Base-by-base conservation (phyloP, 2,888 invertebrate species). In the Oxycera nigricornis region DNA sequence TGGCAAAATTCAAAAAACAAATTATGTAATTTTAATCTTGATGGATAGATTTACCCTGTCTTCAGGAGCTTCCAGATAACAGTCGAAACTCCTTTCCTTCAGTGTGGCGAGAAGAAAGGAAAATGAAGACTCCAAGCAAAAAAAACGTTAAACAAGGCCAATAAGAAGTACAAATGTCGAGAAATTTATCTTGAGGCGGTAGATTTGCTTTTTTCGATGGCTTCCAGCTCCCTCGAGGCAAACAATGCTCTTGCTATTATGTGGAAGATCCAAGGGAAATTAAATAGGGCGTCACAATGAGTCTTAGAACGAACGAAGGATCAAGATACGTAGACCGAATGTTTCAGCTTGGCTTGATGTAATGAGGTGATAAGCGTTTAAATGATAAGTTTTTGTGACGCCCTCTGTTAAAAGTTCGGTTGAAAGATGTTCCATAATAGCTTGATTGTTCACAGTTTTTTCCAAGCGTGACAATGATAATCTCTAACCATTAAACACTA, bases 21-120 rank as follows among this genome's bases (percentile, higher is more conserved):
- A 76, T 73, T 74, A 28, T 59, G 59, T 74, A 72, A 52, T 76
- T 72, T 76, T 73, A 76, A 74, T 76, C 76, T 50, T 68, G 62
- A 72, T 41, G 74, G 67, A 76, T 76, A 61, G 73, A 57, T 73
- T 73, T 30, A 41, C 65, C 26, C 41, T 68, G 61, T 73, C 28
- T 20, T 20, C n/a, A 31, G 35, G n/a, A 72, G 28, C 50, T 11
- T 30, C 59, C 28, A 20, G 22, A 55, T 55, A 46, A 35, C 41
- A 65, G 17, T 22, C 20, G 3, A 4, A 28, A 30, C 24, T 55
- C 20, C 55, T 55, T 6, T 17, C 55, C 22, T 22, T 55, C 6
- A n/a, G 50, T 7, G 20, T 55, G 59, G 22, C 61, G 28, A 28
- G 26, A 28, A 28, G 59, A 62, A 14, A 35, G 1, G 30, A 46